Evolutionary conservation across 1,140 invertebrate genomes (phyloP).

Genomic region (Melanaphis sacchari): DNA sequence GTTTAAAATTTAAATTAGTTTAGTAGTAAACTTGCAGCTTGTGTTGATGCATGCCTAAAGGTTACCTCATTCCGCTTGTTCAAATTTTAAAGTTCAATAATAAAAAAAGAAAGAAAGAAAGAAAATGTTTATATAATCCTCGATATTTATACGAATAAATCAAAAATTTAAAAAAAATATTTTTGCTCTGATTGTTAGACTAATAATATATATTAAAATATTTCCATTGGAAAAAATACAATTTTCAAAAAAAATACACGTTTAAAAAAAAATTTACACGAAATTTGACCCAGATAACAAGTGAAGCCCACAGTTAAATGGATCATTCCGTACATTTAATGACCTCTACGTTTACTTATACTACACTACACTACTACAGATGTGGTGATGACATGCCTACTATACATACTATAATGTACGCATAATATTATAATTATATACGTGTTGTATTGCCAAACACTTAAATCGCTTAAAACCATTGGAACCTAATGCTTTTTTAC

Average conservation of each 20-base stretch:
- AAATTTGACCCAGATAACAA: not conserved
- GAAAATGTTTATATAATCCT: not conserved
- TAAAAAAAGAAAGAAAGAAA: too few relatives aligned
- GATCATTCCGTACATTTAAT: not conserved
- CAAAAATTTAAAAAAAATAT: too few relatives aligned
- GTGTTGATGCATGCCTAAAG: too few relatives aligned
- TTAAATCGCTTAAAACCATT: not conserved
- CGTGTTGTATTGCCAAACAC: not conserved
- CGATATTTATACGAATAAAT: not conserved
- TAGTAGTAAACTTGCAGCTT: not conserved
- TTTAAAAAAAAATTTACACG: not conserved
- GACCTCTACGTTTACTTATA: not conserved
- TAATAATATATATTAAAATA: not conserved
- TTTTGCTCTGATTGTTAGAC: too few relatives aligned
- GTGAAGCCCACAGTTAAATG: not conserved
- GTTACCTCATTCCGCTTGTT: not conserved
- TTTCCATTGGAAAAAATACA: not conserved
- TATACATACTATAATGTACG: not conserved
- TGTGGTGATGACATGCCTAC: not conserved
- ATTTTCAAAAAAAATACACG: not conserved
- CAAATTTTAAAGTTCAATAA: not conserved
- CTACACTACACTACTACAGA: not conserved
- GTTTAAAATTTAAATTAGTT: not conserved
- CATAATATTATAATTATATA: slow-evolving; percentile 3
- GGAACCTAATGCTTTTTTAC: not conserved